Base-by-base conservation (phyloP, 2,888 invertebrate genomes). In the Anthrax anthrax region DNA sequence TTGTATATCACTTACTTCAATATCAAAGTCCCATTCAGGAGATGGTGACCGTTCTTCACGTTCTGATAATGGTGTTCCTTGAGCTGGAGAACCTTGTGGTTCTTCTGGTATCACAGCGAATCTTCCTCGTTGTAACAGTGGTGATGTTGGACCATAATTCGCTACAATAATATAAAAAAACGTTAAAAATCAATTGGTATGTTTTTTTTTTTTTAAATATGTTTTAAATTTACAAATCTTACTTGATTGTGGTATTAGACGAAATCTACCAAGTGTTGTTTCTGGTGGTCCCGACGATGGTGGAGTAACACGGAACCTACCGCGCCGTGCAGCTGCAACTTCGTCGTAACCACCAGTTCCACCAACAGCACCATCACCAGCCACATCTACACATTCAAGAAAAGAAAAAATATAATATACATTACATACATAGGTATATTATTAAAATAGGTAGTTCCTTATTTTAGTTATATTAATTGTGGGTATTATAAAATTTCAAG, bases 261-360 rank as follows among this genome's bases (percentile, higher is more conserved):
- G 67, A 60, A 68, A 69, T 46, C 69, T 58, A 32, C 69, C 69
- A 41, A 67, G 57, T 40, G 67, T 67, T 50, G 64, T 64, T 57
- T 68, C 68, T 40, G 68, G 63, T 46, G 68, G 65, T 23, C 67
- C 68, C 47, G 62, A 57, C 27, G 65, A 56, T 51, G 63, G 56
- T 45, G 67, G 63, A 46, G 73, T 74, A 56, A 75, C 72, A 60
- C 74, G 74, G 64, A 75, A 75, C 50, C 75, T 72, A 43, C 74
- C 69, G 37, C 64, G 65, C 37, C 67, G 61, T 32, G 67, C 65
- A 43, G 66, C 60, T 50, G 64, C 65, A 48, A 64, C 66, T 49
- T 65, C 66, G 37, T 51, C 52, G 40, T 49, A 48, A 41, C 45
- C 46, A 39, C 46, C 51, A 49, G 63, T 63, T 51, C 58, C 63